These are phyloP conservation scores for Petrocephalus microphthalmus DNA, from an alignment of 2,113 vertebrate species.

Conservation along the genomic window DNA sequence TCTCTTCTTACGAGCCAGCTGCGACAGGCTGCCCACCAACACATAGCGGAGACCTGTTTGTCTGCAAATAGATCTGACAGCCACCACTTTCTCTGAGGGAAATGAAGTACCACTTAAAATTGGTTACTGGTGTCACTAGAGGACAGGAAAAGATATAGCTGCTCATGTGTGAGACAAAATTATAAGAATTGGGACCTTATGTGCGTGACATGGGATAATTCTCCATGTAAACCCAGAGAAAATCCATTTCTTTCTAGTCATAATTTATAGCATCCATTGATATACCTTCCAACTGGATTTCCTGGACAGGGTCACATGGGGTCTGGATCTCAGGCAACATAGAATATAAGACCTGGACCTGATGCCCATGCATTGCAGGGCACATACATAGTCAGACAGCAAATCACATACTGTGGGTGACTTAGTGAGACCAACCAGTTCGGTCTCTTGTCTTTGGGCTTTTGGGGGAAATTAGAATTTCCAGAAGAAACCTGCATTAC, in stretches of 20 bases:
- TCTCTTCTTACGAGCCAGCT: background rate
- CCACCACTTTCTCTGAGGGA: background rate
- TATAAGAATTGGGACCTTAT: background rate
- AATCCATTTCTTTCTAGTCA: conserved; percentile 1
- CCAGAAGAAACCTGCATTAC: background rate
- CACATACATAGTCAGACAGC: background rate
- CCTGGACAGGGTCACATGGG: background rate
- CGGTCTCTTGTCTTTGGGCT: background rate
- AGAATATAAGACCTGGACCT: background rate
- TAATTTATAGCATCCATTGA: background rate
- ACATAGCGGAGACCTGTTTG: background rate
- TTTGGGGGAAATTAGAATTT: background rate
- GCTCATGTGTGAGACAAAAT: background rate
- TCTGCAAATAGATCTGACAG: background rate
- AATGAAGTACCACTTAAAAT: background rate
- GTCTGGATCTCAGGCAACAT: background rate
- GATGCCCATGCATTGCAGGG: background rate
- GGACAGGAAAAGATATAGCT: background rate
- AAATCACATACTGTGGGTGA: background rate
- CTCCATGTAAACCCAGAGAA: background rate
- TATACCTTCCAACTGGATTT: background rate
- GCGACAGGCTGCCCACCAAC: background rate
- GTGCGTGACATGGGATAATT: background rate
- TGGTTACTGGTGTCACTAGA: background rate
- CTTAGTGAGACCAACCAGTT: background rate